Evolutionary conservation across 1,140 invertebrate genomes (phyloP).

Genomic region (Drosophila paulistorum): DNA sequence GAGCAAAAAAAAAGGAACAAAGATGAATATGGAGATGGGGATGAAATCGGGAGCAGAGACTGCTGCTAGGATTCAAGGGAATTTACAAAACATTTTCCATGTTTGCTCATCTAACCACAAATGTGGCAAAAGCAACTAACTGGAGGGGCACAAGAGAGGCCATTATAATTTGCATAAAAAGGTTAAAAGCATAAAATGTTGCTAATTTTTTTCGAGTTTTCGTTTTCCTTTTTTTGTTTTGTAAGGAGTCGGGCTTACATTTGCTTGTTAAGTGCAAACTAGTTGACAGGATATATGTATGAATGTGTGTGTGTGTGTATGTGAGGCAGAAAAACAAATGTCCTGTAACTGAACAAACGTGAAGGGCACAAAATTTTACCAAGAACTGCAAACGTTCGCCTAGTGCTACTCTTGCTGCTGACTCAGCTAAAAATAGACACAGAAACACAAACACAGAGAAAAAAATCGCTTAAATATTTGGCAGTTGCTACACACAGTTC

Average conservation of each 20-base stretch:
- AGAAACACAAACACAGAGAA: neutral
- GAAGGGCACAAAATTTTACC: neutral
- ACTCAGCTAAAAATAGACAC: constrained; percentile 33
- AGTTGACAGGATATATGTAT: constrained; percentile 40
- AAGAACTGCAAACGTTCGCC: neutral
- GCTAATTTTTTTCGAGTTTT: constrained; percentile 52
- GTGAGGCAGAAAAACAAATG: neutral
- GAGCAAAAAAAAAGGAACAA: neutral
- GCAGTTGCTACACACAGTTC: constrained; percentile 46
- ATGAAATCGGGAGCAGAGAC: constrained; percentile 21
- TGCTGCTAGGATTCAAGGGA: constrained; percentile 14
- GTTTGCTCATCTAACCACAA: constrained; percentile 66
- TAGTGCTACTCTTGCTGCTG: constrained; percentile 16
- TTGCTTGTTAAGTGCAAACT: constrained; percentile 53
- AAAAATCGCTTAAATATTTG: constrained; percentile 72
- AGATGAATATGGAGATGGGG: neutral
- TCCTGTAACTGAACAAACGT: neutral
- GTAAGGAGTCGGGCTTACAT: constrained; percentile 19
- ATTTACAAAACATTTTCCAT: constrained; percentile 32
- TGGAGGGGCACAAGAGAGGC: neutral
- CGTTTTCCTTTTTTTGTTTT: neutral
- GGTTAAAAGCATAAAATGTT: constrained; percentile 67
- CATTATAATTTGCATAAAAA: constrained; percentile 77
- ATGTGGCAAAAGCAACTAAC: constrained; percentile 49
- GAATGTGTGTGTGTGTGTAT: neutral